Conservation (phyloP, 2,113 vertebrate genomes). For the Hylia prasina region DNA sequence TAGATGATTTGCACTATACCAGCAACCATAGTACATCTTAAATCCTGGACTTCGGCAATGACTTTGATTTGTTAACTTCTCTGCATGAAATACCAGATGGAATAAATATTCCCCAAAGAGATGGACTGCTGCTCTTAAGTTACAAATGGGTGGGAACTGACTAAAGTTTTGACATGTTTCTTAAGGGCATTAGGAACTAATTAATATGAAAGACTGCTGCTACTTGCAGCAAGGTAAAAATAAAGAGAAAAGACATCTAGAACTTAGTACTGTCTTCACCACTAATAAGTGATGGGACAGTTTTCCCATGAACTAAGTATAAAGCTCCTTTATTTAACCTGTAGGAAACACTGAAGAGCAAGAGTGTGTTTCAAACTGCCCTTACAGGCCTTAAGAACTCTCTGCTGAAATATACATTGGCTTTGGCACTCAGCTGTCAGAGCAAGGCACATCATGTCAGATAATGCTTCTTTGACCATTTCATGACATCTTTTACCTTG, state of each 20-base stretch:
- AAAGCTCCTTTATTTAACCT: not conserved
- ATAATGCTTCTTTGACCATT: not conserved
- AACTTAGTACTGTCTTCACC: not conserved
- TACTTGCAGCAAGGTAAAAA: not conserved
- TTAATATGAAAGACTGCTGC: not conserved
- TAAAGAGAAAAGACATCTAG: not conserved
- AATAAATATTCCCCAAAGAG: not conserved
- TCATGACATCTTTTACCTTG: conserved; percentile 76
- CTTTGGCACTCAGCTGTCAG: not conserved
- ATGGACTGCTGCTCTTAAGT: not conserved
- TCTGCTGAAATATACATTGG: not conserved
- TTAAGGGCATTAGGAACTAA: conserved; percentile 1
- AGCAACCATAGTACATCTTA: not conserved
- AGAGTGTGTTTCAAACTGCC: not conserved
- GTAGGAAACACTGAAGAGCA: not conserved
- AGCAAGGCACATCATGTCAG: not conserved
- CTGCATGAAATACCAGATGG: not conserved
- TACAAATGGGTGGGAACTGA: not conserved
- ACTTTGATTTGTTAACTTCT: conserved; percentile 10
- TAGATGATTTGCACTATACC: not conserved
- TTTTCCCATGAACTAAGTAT: not conserved
- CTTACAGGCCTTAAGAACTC: not conserved
- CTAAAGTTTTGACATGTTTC: not conserved
- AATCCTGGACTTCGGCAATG: not conserved
- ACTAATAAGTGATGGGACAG: not conserved